phyloP scores from a whole-genome alignment of 2,113 vertebrate species.

The Anarrhichthys ocellatus region DNA sequence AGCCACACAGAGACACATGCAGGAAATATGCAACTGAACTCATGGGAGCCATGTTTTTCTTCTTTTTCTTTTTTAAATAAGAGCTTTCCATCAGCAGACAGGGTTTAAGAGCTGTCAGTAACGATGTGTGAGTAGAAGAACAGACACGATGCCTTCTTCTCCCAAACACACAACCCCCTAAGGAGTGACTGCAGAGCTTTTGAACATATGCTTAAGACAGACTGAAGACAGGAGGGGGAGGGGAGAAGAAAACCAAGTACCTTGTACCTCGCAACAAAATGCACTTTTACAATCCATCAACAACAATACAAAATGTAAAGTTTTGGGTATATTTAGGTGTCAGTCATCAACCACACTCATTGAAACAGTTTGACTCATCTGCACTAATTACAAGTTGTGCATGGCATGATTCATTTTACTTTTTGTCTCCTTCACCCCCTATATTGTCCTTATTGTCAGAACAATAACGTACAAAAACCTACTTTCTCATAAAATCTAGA shows the following conservation, averaged over 20 bases:
- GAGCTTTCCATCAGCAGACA: conserved; percentile 35
- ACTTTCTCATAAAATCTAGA: conserved; percentile 41
- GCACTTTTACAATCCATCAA: not conserved
- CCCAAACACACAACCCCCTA: conserved; percentile 15
- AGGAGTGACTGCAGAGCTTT: conserved; percentile 10
- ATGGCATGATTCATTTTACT: conserved; percentile 39
- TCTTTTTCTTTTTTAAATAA: not conserved
- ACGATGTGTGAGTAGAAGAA: conserved; percentile 42
- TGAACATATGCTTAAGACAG: conserved; percentile 15
- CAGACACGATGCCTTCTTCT: conserved; percentile 41
- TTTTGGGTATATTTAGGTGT: not conserved
- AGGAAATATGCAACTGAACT: conserved; percentile 11
- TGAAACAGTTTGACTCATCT: conserved; percentile 41
- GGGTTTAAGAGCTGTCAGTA: conserved; percentile 58
- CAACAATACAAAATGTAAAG: not conserved
- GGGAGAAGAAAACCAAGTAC: not conserved
- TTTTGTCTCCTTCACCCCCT: not conserved
- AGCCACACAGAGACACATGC: not conserved
- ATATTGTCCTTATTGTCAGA: conserved; percentile 18
- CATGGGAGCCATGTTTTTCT: conserved; percentile 41
- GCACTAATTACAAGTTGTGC: conserved; percentile 50
- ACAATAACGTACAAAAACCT: conserved; percentile 33
- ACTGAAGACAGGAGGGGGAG: not conserved
- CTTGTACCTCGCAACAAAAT: not conserved
- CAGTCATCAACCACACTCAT: conserved; percentile 34